Percentiles rank a stretch among this genome's conserved stretches.
phyloP scores from a whole-genome alignment of 2,797 vertebrate species.

The Avahi laniger region DNA sequence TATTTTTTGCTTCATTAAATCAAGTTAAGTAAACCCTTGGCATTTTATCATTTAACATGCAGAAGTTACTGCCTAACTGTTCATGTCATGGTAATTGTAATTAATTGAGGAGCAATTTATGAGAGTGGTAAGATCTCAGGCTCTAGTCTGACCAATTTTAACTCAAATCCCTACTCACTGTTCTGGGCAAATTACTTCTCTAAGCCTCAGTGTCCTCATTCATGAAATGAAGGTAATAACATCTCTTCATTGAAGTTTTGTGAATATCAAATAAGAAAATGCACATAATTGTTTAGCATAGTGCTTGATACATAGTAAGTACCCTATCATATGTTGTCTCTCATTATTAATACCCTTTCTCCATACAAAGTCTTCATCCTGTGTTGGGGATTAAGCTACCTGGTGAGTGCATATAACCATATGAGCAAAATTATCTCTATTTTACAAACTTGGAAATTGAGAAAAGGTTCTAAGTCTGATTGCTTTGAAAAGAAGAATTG shows the following conservation, averaged over 20 bases:
- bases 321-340: not conserved
- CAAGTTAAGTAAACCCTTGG: not conserved
- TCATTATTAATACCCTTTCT: slow-evolving; percentile 31
- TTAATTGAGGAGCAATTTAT: not conserved
- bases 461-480: not conserved
- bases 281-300: not conserved
- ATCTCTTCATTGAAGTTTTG: not conserved
- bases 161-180: not conserved
- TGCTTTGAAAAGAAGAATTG: not conserved
- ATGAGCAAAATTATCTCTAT: not conserved
- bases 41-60: not conserved
- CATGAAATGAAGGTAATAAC: not conserved
- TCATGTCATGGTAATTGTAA: not conserved
- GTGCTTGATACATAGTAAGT: not conserved
- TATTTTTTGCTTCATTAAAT: not conserved
- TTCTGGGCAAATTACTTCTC: not conserved
- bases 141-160: not conserved
- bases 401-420: not conserved
- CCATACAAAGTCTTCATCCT: not conserved
- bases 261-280: not conserved
- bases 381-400: not conserved
- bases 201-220: not conserved
- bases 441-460: slow-evolving; percentile 33
- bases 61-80: not conserved
- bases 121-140: not conserved